Percentiles rank a stretch among this genome's conserved stretches.
phyloP scores from a whole-genome alignment of 2,797 vertebrate species.

The Lerista edwardsae region DNA sequence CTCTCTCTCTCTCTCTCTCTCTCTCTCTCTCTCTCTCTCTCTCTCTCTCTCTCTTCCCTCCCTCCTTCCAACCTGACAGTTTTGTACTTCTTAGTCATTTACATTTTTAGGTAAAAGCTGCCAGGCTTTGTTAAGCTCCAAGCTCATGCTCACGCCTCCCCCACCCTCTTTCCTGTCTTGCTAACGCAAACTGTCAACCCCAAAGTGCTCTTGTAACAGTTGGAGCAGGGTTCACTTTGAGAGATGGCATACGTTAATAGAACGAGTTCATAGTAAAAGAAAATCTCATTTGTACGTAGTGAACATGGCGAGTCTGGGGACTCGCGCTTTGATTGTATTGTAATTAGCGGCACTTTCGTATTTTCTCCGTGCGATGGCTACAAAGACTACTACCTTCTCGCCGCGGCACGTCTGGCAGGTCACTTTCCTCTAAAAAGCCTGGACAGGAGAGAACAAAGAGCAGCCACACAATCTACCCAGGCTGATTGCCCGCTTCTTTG shows the following conservation, averaged over 20 bases:
- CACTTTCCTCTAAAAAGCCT: conserved; percentile 54
- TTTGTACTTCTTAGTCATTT: conserved; percentile 45
- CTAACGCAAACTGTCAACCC: conserved; percentile 67
- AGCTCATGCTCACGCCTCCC: conserved; percentile 33
- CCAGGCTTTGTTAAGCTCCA: conserved; percentile 49
- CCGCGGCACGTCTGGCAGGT: conserved; percentile 40
- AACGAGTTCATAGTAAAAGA: conserved; percentile 53
- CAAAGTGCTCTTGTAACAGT: conserved; percentile 56
- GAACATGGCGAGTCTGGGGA: conserved; percentile 52
- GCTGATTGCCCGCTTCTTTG: conserved; percentile 55
- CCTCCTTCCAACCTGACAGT: conserved; percentile 17
- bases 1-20: too few relatives aligned
- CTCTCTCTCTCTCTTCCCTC: too few relatives aligned
- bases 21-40: too few relatives aligned
- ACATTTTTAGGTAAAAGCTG: conserved; percentile 49
- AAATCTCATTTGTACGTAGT: conserved; percentile 58
- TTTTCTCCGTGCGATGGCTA: conserved; percentile 55
- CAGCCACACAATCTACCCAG: neutral
- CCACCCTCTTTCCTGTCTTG: conserved; percentile 28
- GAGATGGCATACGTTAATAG: conserved; percentile 63
- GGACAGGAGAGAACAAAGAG: conserved; percentile 53
- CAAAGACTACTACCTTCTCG: conserved; percentile 30
- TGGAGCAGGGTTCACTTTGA: conserved; percentile 44
- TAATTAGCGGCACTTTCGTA: conserved; percentile 60
- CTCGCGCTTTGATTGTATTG: conserved; percentile 59